Percentiles rank a stretch among this genome's conserved stretches.
Evolutionary conservation across 2,888 invertebrate species (phyloP).

Genomic region (Hylaea fasciaria): DNA sequence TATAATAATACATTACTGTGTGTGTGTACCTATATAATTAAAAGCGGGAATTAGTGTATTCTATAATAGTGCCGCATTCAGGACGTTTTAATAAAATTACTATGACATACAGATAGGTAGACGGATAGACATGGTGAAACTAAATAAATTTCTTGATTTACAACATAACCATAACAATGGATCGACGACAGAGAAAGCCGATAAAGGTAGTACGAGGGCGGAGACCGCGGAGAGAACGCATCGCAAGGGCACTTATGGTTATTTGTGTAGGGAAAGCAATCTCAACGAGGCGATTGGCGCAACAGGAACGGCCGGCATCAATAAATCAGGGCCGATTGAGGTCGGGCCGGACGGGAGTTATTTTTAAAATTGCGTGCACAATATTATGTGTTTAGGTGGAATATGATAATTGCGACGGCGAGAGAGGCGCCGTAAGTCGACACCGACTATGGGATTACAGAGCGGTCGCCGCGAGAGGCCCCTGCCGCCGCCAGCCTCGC

Average conservation of each 20-base stretch:
- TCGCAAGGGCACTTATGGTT: constrained; percentile 45
- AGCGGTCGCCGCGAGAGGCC: constrained; percentile 59
- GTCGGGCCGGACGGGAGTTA: constrained; percentile 79
- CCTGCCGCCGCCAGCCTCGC: constrained; percentile 39
- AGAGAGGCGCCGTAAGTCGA: constrained; percentile 82
- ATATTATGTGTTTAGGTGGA: constrained; percentile 85
- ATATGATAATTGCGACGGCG: constrained; percentile 81
- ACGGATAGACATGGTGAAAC: too few relatives aligned
- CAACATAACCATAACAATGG: too few relatives aligned
- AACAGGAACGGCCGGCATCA: constrained; percentile 58
- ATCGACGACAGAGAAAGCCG: neutral
- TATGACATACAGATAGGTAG: too few relatives aligned
- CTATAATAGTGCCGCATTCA: too few relatives aligned
- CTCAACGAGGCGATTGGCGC: constrained; percentile 53
- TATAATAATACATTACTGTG: too few relatives aligned
- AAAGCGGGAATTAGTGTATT: too few relatives aligned
- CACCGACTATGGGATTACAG: constrained; percentile 82
- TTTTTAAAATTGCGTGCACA: constrained; percentile 84
- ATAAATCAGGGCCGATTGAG: constrained; percentile 80
- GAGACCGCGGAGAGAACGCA: neutral
- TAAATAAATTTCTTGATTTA: too few relatives aligned
- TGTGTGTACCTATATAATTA: too few relatives aligned
- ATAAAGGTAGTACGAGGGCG: constrained; percentile 8
- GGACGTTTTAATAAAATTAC: too few relatives aligned
- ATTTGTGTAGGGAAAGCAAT: constrained; percentile 64